Base-by-base conservation (phyloP, 2,888 invertebrate species). In the Lobophora halterata region DNA sequence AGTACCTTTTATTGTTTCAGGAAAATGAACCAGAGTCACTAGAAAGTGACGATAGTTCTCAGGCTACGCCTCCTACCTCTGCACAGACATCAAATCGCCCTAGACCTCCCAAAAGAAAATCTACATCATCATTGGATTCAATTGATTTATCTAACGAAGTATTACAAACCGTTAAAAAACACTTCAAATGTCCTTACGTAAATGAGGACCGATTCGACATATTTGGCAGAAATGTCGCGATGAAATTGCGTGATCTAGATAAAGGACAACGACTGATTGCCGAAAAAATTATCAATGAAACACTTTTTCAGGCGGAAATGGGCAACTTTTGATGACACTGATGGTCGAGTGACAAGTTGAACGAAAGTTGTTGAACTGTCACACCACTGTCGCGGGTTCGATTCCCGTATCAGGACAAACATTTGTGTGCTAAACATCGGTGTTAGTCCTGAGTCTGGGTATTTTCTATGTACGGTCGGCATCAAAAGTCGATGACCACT, bases 141-240 rank as follows among this genome's bases (percentile, higher is more conserved):
- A 39, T 41, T 38, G 19, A 35, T 20, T 28, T 50, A 41, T 21
- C 44, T 19, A 48, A 34, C 42, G 45, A 45, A 18, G 19, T 28
- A 28, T 28, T 28, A 21, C 27, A 36, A 36, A 45, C 45, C 16
- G 47, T 45, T 26, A 43, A 36, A 30, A 34, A 48, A 28, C 45
- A 49, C 38, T 46, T 46, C 26, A 46, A 46, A 30, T 38, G 45
- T 32, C 44, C 38, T 29, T 13, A 11, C 25, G 20, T 30, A 36
- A 18, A 36, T 46, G 43, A 51, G 43, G 46, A 49, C 26, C 41
- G 39, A 9, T 49, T 51, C 42, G 42, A 58, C 45, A 32, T 52
- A 26, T 23, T 38, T 11, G 34, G 34, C 12, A 44, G 28, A 34
- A 21, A 34, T 30, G 19, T 38, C 19, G 45, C 45, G 14, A 27